A percentile compares a stretch with the other conserved stretches of the same genome.
phyloP scores from a whole-genome alignment of 2,113 vertebrate genomes.

The Eupsittula cactorum region DNA sequence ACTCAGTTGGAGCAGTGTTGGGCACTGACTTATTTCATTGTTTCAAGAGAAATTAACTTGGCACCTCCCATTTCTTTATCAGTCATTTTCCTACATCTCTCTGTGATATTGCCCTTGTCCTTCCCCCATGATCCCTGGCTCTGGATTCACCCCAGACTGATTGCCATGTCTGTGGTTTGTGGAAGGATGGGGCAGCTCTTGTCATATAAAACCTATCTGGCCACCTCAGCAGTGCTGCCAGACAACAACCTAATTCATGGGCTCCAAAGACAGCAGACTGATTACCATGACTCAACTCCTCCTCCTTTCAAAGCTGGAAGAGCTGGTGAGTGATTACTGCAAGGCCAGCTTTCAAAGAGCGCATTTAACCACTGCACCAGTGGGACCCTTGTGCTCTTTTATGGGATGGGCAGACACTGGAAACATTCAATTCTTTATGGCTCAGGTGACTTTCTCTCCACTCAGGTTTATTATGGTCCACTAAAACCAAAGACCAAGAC shows the following conservation, averaged over 20 bases:
- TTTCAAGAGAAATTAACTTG: neutral
- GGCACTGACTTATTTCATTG: neutral
- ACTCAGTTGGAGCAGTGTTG: neutral
- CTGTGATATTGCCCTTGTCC: neutral
- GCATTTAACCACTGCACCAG: neutral
- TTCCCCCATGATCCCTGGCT: fast-evolving
- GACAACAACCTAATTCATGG: neutral
- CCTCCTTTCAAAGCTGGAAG: neutral
- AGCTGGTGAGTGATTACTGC: neutral
- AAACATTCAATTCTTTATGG: neutral
- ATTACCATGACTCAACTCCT: neutral
- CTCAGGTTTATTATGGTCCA: neutral
- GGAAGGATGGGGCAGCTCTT: neutral
- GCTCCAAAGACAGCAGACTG: neutral
- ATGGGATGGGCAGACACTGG: neutral
- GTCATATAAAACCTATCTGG: neutral
- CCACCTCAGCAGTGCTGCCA: neutral
- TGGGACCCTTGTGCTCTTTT: neutral
- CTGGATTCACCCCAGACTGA: neutral
- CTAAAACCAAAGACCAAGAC: neutral
- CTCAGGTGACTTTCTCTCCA: neutral
- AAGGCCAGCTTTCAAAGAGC: neutral
- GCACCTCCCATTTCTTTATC: neutral
- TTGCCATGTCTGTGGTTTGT: neutral
- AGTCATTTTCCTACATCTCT: neutral